Conservation (phyloP, 1,140 invertebrate genomes). For the Dinothrombium tinctorium region DNA sequence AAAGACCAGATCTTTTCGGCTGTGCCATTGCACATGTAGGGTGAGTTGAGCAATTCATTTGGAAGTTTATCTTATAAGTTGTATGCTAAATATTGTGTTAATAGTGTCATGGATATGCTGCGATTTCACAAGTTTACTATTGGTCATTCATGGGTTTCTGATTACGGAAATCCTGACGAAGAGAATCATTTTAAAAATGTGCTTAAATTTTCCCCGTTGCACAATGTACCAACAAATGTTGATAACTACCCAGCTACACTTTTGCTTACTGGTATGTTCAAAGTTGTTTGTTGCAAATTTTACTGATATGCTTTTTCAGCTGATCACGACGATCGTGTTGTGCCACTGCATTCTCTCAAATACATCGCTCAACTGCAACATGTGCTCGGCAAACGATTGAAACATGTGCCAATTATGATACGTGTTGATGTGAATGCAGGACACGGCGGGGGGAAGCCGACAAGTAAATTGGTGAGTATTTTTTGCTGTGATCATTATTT, state of each 20-base stretch:
- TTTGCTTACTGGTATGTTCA: conserved; percentile 37
- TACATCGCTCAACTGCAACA: conserved; percentile 75
- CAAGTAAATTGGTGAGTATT: conserved; percentile 41
- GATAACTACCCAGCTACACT: conserved; percentile 68
- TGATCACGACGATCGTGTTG: conserved; percentile 93
- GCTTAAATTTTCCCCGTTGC: conserved; percentile 56
- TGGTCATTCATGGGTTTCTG: conserved; percentile 83
- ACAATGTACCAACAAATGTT: conserved; percentile 43
- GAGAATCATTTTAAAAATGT: conserved; percentile 44
- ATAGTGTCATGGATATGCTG: conserved; percentile 86
- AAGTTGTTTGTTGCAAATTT: background rate
- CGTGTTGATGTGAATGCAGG: conserved; percentile 82
- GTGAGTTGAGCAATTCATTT: conserved; percentile 27
- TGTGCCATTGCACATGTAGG: conserved; percentile 73
- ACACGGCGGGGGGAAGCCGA: conserved; percentile 86
- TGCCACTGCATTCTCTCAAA: conserved; percentile 84
- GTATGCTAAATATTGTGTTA: background rate
- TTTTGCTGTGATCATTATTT: background rate
- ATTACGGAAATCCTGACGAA: conserved; percentile 70
- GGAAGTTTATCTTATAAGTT: background rate
- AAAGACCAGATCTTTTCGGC: conserved; percentile 79
- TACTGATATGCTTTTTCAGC: conserved; percentile 25
- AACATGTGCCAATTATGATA: conserved; percentile 63
- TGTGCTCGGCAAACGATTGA: conserved; percentile 31
- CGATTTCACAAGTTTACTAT: conserved; percentile 96